Evolutionary conservation across 2,797 vertebrate species (phyloP).

Genomic region (Kryptopterus vitreolus): DNA sequence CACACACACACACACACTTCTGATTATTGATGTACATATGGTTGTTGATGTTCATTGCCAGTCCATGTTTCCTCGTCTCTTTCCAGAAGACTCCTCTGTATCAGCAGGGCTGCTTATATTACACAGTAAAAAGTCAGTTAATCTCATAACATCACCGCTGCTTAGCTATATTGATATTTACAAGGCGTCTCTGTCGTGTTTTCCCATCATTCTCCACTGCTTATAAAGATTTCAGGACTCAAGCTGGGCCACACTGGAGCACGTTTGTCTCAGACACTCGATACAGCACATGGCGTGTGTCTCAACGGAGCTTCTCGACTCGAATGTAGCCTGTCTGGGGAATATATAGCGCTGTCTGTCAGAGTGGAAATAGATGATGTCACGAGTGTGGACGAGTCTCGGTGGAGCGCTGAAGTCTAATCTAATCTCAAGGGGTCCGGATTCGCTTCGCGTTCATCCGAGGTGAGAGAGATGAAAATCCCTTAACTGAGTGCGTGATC

Average conservation of each 20-base stretch:
- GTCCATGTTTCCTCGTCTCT: too few species aligned
- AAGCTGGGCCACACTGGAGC: slow-evolving; percentile 42
- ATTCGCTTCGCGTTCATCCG: slow-evolving; percentile 13
- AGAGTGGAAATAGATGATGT: slow-evolving; percentile 50
- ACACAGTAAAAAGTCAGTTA: slow-evolving; percentile 23
- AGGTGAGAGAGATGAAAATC: slow-evolving; percentile 5
- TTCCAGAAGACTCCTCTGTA: slow-evolving; percentile 40
- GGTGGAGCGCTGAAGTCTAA: slow-evolving; percentile 36
- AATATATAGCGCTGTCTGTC: slow-evolving; percentile 50
- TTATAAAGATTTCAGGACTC: slow-evolving; percentile 52
- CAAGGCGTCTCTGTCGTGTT: slow-evolving; percentile 48
- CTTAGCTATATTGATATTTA: slow-evolving; percentile 64
- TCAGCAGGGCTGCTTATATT: slow-evolving; percentile 56
- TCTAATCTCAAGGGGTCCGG: slow-evolving; percentile 46
- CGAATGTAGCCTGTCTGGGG: slow-evolving; percentile 37
- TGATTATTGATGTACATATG: too few species aligned
- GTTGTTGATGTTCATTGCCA: too few species aligned
- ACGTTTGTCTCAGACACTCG: slow-evolving; percentile 36
- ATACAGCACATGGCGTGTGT: slow-evolving; percentile 30
- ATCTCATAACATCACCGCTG: slow-evolving; percentile 46
- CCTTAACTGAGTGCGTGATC: not conserved
- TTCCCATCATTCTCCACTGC: slow-evolving; percentile 50
- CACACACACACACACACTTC: too few species aligned
- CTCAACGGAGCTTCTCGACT: slow-evolving; percentile 46
- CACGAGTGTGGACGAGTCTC: slow-evolving; percentile 38